Evolutionary conservation across 2,797 vertebrate genomes (phyloP).

Genomic region (Kryptopterus vitreolus): DNA sequence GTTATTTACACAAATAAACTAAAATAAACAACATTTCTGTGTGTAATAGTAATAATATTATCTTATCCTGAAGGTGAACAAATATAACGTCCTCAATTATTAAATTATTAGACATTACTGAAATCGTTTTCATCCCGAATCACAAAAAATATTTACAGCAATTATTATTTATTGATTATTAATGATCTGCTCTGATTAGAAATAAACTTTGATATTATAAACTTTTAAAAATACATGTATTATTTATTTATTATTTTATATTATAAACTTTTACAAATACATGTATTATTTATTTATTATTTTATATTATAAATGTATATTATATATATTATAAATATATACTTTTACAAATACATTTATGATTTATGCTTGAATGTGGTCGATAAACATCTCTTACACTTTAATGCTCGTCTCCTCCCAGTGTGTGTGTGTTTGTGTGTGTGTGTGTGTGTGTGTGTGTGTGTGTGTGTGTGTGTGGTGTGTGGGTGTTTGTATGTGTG

Average conservation of each 20-base stretch:
- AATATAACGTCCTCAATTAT: neutral
- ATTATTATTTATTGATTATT: neutral
- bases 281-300: no score
- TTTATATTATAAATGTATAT: no score
- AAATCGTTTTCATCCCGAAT: neutral
- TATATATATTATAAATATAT: no score
- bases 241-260: no score
- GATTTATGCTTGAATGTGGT: neutral
- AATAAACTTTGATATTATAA: no score
- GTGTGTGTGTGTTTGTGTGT: neutral
- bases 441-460: neutral
- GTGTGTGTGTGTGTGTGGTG: neutral
- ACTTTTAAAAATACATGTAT: no score
- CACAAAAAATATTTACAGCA: no score
- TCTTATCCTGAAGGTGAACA: neutral
- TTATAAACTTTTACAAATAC: no score
- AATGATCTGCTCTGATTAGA: no score
- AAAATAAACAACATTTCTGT: no score
- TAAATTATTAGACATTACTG: neutral
- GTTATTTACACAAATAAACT: no score
- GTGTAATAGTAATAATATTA: neutral
- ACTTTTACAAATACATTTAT: no score
- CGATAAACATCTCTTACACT: neutral
- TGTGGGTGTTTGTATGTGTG: neutral
- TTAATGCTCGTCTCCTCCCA: neutral